Evolutionary conservation across 1,140 invertebrate species (phyloP).

Genomic region (Tyrophagus putrescentiae): DNA sequence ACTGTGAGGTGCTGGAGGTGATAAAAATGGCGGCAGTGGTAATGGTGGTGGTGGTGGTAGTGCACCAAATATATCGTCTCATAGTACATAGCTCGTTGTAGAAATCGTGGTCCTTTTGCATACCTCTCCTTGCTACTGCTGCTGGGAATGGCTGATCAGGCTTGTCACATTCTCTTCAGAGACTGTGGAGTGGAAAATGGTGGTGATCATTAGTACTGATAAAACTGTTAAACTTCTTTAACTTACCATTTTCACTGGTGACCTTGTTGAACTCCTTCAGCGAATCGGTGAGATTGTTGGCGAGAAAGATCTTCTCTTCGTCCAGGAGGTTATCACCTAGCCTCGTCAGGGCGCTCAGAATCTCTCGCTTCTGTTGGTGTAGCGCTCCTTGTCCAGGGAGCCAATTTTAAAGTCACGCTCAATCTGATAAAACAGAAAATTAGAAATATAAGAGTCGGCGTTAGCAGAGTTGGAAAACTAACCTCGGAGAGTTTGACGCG

Average conservation of each 20-base stretch:
- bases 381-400: slow-evolving; percentile 34
- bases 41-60: no score
- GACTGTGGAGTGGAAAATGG: background rate
- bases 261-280: slow-evolving; percentile 44
- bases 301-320: slow-evolving; percentile 45
- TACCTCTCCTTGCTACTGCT: no score
- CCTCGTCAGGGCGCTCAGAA: slow-evolving; percentile 51
- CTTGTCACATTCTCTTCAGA: background rate
- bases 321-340: slow-evolving; percentile 46
- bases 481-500: slow-evolving; percentile 44
- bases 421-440: slow-evolving; percentile 31
- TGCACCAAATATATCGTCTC: no score
- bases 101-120: no score
- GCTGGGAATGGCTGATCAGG: background rate
- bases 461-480: slow-evolving; percentile 4
- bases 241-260: slow-evolving; percentile 35
- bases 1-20: no score
- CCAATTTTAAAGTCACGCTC: slow-evolving; percentile 37
- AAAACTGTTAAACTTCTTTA: no score
- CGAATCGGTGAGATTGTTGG: slow-evolving; percentile 38
- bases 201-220: background rate
- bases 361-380: slow-evolving; percentile 43
- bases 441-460: slow-evolving; percentile 7
- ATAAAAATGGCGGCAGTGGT: no score
- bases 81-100: no score